These are phyloP conservation scores for Panurus biarmicus DNA, from an alignment of 2,113 vertebrate species.

Conservation along the genomic window DNA sequence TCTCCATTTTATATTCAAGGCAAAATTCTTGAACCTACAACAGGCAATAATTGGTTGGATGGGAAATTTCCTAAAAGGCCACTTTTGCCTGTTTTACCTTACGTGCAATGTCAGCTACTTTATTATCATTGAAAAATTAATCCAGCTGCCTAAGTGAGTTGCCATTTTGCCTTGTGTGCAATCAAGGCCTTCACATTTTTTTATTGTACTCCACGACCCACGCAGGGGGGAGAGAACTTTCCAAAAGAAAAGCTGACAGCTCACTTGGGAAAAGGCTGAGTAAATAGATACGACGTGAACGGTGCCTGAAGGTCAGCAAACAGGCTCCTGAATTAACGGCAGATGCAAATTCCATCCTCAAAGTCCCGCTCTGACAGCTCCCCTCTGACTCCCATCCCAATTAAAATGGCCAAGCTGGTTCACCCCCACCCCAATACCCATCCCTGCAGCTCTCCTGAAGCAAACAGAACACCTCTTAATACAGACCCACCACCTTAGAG, in stretches of 20 bases:
- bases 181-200: slow-evolving; percentile 10
- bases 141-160: not conserved
- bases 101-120: not conserved
- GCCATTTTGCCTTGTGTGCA: not conserved
- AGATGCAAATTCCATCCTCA: slow-evolving; percentile 37
- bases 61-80: slow-evolving; percentile 1
- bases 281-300: not conserved
- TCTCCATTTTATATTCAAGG: not conserved
- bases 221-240: not conserved
- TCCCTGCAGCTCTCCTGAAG: not conserved
- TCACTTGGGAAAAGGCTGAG: slow-evolving; percentile 6
- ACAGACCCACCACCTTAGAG: not conserved
- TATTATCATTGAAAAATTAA: slow-evolving; percentile 43
- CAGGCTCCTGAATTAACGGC: not conserved
- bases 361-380: not conserved
- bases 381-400: not conserved
- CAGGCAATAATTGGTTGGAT: not conserved
- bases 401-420: not conserved
- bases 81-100: not conserved
- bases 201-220: not conserved
- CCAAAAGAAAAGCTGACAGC: slow-evolving; percentile 29
- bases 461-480: not conserved
- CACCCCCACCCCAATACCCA: not conserved
- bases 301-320: slow-evolving; percentile 21
- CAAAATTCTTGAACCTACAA: slow-evolving; percentile 12